Conservation (phyloP, 2,113 vertebrate species). For the Cyprinodon brontotheroides region DNA sequence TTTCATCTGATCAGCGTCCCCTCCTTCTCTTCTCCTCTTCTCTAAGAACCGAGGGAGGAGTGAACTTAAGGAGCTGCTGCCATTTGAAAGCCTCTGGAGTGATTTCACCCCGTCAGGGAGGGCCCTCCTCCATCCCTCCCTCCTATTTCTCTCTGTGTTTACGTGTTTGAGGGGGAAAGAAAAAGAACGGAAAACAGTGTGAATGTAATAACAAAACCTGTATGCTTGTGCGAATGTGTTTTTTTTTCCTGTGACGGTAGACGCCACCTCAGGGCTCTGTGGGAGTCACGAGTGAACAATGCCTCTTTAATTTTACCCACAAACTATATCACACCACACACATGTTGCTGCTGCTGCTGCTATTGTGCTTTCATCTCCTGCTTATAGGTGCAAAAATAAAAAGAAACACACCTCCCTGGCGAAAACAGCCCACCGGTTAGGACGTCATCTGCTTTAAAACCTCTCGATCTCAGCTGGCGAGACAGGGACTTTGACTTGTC, state of each 20-base stretch:
- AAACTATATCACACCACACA: constrained; percentile 32
- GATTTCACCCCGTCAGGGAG: constrained; percentile 52
- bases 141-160: constrained; percentile 45
- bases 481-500: constrained; percentile 13
- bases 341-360: constrained; percentile 52
- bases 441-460: constrained; percentile 40
- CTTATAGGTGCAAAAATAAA: constrained; percentile 45
- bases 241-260: constrained; percentile 66
- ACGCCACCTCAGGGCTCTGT: constrained; percentile 73
- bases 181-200: constrained; percentile 24
- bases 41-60: constrained; percentile 46
- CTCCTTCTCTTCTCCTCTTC: neutral
- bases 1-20: constrained; percentile 76
- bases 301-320: constrained; percentile 40
- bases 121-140: neutral
- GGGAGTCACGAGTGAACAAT: constrained; percentile 54
- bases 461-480: constrained; percentile 3
- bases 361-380: constrained; percentile 71
- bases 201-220: constrained; percentile 55
- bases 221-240: constrained; percentile 3
- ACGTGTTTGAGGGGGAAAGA: constrained; percentile 47
- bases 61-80: constrained; percentile 69
- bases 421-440: constrained; percentile 27
- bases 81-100: constrained; percentile 74
- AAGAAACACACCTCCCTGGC: neutral